Conservation (phyloP, 2,888 invertebrate genomes). For the Stenichneumon culpator region DNA sequence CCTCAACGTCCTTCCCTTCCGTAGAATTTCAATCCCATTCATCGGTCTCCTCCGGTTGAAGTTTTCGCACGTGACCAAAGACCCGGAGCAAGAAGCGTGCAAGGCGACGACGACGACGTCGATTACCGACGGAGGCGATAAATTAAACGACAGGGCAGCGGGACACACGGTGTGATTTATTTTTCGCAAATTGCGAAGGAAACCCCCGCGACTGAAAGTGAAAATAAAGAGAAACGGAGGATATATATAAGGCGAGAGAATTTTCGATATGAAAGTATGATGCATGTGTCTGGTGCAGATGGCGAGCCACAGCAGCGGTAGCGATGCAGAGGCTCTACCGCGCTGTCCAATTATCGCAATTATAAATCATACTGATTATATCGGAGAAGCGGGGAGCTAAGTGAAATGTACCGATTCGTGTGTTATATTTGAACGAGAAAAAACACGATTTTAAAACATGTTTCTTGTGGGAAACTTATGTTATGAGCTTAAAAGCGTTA, state of each 20-base stretch:
- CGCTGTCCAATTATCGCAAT: background rate
- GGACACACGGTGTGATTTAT: background rate
- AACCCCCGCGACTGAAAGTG: background rate
- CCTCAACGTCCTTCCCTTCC: slow-evolving; percentile 17
- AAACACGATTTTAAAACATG: too few relatives aligned
- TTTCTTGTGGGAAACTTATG: too few relatives aligned
- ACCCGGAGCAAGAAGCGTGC: too few relatives aligned
- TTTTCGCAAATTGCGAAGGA: background rate
- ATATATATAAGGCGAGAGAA: background rate
- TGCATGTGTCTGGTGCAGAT: background rate
- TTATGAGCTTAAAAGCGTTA: too few relatives aligned
- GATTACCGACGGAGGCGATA: background rate
- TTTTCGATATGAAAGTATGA: slow-evolving; percentile 4
- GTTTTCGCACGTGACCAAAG: slow-evolving; percentile 32
- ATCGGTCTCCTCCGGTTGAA: background rate
- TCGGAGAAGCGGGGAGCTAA: background rate
- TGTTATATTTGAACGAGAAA: too few relatives aligned
- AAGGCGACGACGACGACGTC: background rate
- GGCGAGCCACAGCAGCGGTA: background rate
- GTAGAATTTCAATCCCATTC: background rate
- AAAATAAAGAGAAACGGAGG: background rate
- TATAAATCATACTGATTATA: slow-evolving; percentile 1
- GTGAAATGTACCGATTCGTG: background rate
- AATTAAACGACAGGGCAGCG: background rate
- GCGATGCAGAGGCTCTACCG: background rate